phyloP scores from a whole-genome alignment of 2,797 vertebrate genomes.

The Cossypha niveicapilla region DNA sequence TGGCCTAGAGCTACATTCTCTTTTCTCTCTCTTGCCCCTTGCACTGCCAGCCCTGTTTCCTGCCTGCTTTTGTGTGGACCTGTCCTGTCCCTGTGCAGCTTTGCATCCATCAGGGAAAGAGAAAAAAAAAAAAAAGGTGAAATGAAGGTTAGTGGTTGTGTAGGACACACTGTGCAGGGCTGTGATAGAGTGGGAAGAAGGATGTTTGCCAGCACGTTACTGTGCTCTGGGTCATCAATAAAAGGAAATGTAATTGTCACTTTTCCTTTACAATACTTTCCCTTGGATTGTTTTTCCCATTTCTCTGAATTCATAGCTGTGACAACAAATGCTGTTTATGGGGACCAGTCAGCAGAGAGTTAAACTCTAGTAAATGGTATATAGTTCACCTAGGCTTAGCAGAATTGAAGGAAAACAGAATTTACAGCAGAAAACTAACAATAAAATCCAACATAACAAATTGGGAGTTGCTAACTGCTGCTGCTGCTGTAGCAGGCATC shows the following conservation, averaged over 20 bases:
- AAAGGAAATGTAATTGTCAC: background rate
- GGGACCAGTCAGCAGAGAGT: background rate
- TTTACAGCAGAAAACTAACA: background rate
- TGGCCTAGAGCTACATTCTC: rapidly evolving
- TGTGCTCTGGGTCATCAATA: background rate
- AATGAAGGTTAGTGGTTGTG: background rate
- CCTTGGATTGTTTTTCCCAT: background rate
- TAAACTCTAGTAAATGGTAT: background rate
- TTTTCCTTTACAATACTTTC: background rate
- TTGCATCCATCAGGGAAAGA: background rate
- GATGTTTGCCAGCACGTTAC: background rate
- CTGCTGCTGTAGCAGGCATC: background rate
- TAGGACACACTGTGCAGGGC: background rate
- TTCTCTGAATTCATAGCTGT: background rate
- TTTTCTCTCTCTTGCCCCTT: background rate
- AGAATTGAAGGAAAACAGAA: background rate
- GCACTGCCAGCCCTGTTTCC: background rate
- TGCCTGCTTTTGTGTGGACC: background rate
- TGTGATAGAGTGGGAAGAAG: background rate
- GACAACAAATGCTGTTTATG: background rate
- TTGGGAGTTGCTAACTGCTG: background rate
- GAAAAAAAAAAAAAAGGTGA: background rate
- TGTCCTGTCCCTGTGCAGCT: background rate
- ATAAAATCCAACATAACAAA: background rate
- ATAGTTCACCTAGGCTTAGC: background rate